Percentiles rank a stretch among this genome's conserved stretches.
These are phyloP conservation scores for Microchirus variegatus DNA, from an alignment of 2,797 vertebrate genomes.

Conservation along the genomic window DNA sequence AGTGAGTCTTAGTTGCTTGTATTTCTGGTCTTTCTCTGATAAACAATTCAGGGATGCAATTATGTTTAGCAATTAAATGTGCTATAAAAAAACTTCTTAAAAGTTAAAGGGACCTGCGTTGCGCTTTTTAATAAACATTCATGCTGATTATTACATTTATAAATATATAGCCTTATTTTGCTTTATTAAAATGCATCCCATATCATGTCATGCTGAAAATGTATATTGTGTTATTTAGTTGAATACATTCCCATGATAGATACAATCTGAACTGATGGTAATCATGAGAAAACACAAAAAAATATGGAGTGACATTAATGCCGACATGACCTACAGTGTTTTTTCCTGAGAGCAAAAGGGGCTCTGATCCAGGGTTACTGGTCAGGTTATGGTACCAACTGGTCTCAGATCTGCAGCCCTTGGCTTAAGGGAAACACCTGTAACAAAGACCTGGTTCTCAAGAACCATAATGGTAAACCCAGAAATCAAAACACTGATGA, in stretches of 20 bases:
- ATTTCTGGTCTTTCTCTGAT: background rate
- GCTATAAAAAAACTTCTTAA: background rate
- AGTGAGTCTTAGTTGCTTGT: background rate
- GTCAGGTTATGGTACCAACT: conserved; percentile 21
- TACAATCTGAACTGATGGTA: conserved; percentile 17
- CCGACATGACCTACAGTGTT: conserved; percentile 53
- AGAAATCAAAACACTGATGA: conserved; percentile 22
- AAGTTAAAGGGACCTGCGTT: background rate
- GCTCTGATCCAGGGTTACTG: conserved; percentile 34
- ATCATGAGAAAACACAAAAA: conserved; percentile 10
- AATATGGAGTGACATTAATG: conserved; percentile 32
- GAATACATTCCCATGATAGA: background rate
- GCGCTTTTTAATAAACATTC: background rate
- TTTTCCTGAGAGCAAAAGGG: conserved; percentile 50
- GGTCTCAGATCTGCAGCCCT: conserved; percentile 48
- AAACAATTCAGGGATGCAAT: background rate
- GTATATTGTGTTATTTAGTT: conserved; percentile 1
- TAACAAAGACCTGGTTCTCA: conserved; percentile 27
- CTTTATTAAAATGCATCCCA: background rate
- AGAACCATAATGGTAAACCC: conserved; percentile 42
- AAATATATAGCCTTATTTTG: background rate
- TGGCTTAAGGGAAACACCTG: conserved; percentile 38
- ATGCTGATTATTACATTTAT: conserved; percentile 1
- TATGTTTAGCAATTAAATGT: background rate
- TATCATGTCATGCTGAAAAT: conserved; percentile 1